Conservation (phyloP, 2,113 vertebrate species). For the Toxotes chatareus region DNA sequence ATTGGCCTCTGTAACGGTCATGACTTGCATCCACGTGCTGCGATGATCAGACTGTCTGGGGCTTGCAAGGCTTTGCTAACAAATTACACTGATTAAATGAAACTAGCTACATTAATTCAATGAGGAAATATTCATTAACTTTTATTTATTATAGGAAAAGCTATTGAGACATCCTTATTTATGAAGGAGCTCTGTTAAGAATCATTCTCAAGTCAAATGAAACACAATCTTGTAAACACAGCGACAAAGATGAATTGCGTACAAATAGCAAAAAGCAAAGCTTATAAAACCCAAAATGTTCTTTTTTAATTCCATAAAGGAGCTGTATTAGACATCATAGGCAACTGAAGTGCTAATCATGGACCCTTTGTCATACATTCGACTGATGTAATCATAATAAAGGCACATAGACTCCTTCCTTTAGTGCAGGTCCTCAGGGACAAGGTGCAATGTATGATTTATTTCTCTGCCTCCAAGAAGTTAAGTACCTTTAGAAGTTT, state of each 20-base stretch:
- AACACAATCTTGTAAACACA: not conserved
- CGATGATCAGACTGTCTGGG: not conserved
- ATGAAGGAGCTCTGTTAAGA: not conserved
- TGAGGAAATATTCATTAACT: conserved; percentile 44
- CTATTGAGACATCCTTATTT: not conserved
- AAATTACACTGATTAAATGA: conserved; percentile 29
- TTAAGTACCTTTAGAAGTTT: conserved; percentile 56
- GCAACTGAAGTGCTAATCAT: not conserved
- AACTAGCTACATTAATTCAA: conserved; percentile 21
- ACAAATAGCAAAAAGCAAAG: not conserved
- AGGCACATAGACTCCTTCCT: not conserved
- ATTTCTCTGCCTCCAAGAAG: conserved; percentile 25
- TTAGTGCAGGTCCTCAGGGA: not conserved
- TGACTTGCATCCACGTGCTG: conserved; percentile 16
- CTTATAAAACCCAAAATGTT: not conserved
- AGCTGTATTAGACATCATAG: conserved; percentile 5
- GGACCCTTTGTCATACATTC: not conserved
- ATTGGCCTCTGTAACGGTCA: not conserved
- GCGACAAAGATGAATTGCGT: not conserved
- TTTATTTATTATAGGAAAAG: conserved; percentile 22
- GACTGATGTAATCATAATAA: not conserved
- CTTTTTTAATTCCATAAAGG: not conserved
- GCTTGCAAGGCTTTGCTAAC: not conserved
- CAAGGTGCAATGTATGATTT: conserved; percentile 24
- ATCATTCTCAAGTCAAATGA: not conserved